Evolutionary conservation across 2,888 invertebrate species (phyloP).

Genomic region (Monoplex corrugatus): DNA sequence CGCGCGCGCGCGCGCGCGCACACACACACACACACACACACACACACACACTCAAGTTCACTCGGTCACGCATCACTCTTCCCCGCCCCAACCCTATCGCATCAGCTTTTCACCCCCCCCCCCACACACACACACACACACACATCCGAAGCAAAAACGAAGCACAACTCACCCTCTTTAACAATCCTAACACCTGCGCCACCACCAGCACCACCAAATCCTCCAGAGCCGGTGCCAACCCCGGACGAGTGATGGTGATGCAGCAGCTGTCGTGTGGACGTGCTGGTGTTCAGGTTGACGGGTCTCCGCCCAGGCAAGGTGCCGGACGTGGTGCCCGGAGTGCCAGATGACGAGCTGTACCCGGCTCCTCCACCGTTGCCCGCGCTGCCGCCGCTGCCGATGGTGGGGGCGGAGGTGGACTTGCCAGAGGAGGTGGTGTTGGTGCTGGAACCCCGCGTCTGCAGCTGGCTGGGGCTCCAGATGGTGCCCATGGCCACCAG

Average conservation of each 20-base stretch:
- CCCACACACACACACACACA: not conserved
- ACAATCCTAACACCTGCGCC: not conserved
- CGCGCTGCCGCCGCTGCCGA: not conserved
- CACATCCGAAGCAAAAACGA: not conserved
- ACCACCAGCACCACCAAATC: not conserved
- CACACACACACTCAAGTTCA: not conserved
- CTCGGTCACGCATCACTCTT: not conserved
- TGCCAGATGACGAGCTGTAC: no score
- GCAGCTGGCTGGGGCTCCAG: slow-evolving; percentile 67
- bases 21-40: not conserved
- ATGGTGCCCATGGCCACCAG: slow-evolving; percentile 76
- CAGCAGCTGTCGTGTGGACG: slow-evolving; percentile 22
- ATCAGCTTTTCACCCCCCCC: no score
- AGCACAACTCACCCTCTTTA: slow-evolving; percentile 24
- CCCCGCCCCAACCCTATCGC: no score
- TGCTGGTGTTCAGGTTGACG: slow-evolving; percentile 37
- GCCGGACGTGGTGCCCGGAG: not conserved
- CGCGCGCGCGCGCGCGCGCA: not conserved
- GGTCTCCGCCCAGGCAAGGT: slow-evolving; percentile 21
- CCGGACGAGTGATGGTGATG: not conserved
- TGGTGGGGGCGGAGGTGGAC: slow-evolving; percentile 45
- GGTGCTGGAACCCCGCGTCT: slow-evolving; percentile 43
- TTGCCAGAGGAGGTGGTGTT: slow-evolving; percentile 35
- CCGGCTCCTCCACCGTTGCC: not conserved
- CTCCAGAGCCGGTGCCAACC: not conserved